Conservation (phyloP, 2,113 vertebrate genomes). For the Corythaixoides concolor region DNA sequence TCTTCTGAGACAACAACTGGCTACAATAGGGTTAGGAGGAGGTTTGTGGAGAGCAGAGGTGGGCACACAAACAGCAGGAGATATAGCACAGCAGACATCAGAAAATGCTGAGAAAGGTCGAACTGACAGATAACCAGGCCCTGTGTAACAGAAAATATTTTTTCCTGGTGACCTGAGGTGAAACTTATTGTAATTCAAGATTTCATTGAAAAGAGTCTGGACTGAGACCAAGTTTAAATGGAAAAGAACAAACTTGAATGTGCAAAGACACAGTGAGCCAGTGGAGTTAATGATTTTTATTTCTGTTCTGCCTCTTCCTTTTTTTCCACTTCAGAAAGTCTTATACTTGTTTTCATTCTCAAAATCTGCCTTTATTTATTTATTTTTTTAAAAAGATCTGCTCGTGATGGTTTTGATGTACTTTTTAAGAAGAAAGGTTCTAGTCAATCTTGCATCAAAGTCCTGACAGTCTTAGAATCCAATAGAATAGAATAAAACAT, state of each 20-base stretch:
- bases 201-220: neutral
- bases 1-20: neutral
- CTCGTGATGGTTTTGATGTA: rapidly evolving
- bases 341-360: neutral
- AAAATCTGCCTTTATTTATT: neutral
- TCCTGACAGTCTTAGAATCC: neutral
- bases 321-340: neutral
- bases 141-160: neutral
- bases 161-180: neutral
- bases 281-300: neutral
- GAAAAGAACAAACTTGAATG: neutral
- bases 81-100: neutral
- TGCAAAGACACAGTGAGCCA: neutral
- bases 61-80: neutral
- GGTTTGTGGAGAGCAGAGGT: neutral
- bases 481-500: neutral
- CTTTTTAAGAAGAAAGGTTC: neutral
- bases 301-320: neutral
- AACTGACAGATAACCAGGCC: neutral
- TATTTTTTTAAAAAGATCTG: neutral
- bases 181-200: neutral
- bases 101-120: neutral
- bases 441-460: neutral
- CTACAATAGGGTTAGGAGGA: neutral
- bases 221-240: neutral